phyloP scores from a whole-genome alignment of 2,113 vertebrate species.

The Lutjanus erythropterus region DNA sequence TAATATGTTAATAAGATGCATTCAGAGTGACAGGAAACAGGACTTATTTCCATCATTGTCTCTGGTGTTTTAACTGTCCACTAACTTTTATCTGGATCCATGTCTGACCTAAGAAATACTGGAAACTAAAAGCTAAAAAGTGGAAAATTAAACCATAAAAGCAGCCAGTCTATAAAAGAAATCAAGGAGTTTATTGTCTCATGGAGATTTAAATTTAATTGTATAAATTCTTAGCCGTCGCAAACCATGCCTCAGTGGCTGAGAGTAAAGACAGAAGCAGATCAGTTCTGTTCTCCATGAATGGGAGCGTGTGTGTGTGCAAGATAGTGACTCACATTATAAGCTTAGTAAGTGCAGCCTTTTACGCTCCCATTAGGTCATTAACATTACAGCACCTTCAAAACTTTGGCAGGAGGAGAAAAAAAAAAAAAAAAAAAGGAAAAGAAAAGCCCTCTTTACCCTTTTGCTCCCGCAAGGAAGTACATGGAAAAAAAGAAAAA shows the following conservation, averaged over 20 bases:
- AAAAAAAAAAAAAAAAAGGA: neutral
- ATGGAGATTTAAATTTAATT: neutral
- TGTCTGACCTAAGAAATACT: neutral
- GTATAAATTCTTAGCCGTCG: neutral
- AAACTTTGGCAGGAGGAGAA: constrained; percentile 16
- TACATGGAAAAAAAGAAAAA: constrained; percentile 33
- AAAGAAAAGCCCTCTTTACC: constrained; percentile 39
- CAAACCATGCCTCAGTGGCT: neutral
- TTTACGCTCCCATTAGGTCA: constrained; percentile 43
- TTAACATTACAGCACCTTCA: constrained; percentile 38
- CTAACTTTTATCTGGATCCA: neutral
- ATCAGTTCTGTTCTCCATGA: constrained; percentile 18
- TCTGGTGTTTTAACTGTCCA: neutral
- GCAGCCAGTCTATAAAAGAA: constrained; percentile 2
- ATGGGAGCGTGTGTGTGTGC: neutral
- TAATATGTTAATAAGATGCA: neutral
- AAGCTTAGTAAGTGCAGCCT: constrained; percentile 22
- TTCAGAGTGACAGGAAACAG: neutral
- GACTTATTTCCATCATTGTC: neutral
- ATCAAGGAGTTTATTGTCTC: neutral
- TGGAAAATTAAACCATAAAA: constrained; percentile 34
- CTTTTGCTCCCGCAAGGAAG: constrained; percentile 53
- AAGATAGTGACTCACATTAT: constrained; percentile 29
- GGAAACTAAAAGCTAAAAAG: constrained; percentile 9
- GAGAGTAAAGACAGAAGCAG: constrained; percentile 1